phyloP scores from a whole-genome alignment of 1,140 invertebrate genomes.

The Zaprionus kolodkinae region DNA sequence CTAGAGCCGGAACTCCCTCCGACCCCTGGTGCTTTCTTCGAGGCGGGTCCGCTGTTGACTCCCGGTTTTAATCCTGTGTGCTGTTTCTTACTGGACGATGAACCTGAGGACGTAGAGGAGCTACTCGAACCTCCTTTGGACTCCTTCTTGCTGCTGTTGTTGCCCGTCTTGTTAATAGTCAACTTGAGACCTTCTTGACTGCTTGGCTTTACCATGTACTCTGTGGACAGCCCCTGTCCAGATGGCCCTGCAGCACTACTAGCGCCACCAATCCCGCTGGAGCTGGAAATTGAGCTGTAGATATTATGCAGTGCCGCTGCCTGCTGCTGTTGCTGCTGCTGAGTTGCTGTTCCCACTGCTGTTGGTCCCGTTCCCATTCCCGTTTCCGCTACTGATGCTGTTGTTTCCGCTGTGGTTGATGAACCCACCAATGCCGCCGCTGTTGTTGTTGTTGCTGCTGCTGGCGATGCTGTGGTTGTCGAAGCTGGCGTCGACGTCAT shows the following conservation, averaged over 20 bases:
- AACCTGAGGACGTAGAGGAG: constrained; percentile 17
- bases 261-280: constrained; percentile 20
- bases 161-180: constrained; percentile 92
- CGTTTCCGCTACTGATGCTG: constrained; percentile 10
- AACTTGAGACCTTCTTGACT: constrained; percentile 93
- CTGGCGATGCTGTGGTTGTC: constrained; percentile 43
- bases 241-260: not conserved
- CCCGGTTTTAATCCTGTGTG: constrained; percentile 94
- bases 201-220: constrained; percentile 88
- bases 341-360: constrained; percentile 12
- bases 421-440: constrained; percentile 13
- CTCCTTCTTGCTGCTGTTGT: constrained; percentile 42
- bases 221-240: constrained; percentile 73
- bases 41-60: constrained; percentile 85
- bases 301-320: constrained; percentile 55
- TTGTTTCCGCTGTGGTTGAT: constrained; percentile 15
- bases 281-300: constrained; percentile 13
- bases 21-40: constrained; percentile 56
- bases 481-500: constrained; percentile 88
- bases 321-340: constrained; percentile 31
- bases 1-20: constrained; percentile 31
- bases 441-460: constrained; percentile 23
- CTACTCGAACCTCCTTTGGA: constrained; percentile 20
- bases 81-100: constrained; percentile 83
- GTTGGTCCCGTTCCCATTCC: constrained; percentile 14